A percentile compares a stretch with the other conserved stretches of the same genome.
These are phyloP conservation scores for Rhadina sibilatrix DNA, from an alignment of 2,113 vertebrate genomes.

Conservation along the genomic window DNA sequence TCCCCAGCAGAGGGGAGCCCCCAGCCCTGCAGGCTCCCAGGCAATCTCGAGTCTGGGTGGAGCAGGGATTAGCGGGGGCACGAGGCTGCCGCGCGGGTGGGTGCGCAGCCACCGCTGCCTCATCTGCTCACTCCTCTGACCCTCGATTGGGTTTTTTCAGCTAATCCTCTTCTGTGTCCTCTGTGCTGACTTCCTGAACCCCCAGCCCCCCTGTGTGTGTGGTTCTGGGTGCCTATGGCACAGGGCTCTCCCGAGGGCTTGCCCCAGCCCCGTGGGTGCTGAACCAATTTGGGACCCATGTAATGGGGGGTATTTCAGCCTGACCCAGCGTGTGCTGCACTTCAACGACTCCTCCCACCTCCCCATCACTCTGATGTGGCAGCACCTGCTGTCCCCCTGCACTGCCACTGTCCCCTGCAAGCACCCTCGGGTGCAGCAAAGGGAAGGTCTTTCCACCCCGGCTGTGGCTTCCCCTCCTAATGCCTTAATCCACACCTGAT, in stretches of 20 bases:
- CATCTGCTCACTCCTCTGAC: neutral
- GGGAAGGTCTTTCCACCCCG: neutral
- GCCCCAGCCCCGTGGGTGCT: rapidly evolving
- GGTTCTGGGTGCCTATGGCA: rapidly evolving
- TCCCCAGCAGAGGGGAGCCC: neutral
- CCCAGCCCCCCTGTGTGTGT: neutral
- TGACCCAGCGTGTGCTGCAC: rapidly evolving
- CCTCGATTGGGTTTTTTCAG: neutral
- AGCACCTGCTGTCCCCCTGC: rapidly evolving
- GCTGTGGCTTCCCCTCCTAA: constrained; percentile 61
- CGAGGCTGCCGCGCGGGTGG: rapidly evolving
- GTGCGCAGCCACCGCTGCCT: neutral
- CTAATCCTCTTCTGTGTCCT: neutral
- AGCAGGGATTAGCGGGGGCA: neutral
- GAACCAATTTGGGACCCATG: rapidly evolving
- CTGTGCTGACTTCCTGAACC: neutral
- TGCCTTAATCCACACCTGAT: constrained; percentile 78
- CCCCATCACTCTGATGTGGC: neutral
- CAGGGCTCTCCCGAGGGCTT: too few species aligned
- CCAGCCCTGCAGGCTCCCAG: rapidly evolving
- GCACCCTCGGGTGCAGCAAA: neutral
- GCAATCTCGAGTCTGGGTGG: neutral
- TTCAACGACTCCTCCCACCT: neutral
- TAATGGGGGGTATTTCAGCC: neutral
- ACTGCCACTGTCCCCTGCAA: rapidly evolving